These are phyloP conservation scores for Cyprinella venusta DNA, from an alignment of 2,797 vertebrate species.

Conservation along the genomic window DNA sequence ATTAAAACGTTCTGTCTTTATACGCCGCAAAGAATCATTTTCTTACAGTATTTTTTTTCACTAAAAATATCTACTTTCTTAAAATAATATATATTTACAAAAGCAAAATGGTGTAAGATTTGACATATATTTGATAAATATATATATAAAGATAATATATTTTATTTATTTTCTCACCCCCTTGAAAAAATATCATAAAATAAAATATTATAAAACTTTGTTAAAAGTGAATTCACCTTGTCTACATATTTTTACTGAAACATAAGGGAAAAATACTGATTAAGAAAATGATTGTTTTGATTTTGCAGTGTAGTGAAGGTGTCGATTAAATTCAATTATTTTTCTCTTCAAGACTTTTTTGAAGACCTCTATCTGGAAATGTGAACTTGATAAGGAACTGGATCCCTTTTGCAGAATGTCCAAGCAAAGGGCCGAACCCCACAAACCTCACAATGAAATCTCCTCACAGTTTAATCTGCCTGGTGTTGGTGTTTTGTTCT, in stretches of 20 bases:
- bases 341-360: not conserved
- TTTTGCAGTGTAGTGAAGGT: not conserved
- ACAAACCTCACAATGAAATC: not conserved
- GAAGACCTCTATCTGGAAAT: not conserved
- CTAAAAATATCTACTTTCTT: not conserved
- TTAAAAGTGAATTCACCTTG: too few relatives aligned
- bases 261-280: not conserved
- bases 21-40: not conserved
- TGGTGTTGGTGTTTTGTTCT: conserved; percentile 19
- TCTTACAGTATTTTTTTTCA: not conserved
- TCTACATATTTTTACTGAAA: not conserved
- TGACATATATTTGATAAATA: not conserved
- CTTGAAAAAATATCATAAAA: not conserved
- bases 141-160: not conserved
- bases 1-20: not conserved
- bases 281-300: not conserved
- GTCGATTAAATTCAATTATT: not conserved
- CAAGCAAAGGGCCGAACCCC: not conserved
- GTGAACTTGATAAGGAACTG: conserved; percentile 24
- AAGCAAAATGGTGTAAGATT: not conserved
- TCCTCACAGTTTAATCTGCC: conserved; percentile 9
- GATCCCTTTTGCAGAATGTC: not conserved
- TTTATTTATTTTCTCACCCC: not conserved
- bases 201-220: too few relatives aligned
- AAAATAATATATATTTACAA: not conserved